Percentiles rank a stretch among this genome's conserved stretches.
Conservation (phyloP, 2,888 invertebrate genomes). For the Phortica magna region DNA sequence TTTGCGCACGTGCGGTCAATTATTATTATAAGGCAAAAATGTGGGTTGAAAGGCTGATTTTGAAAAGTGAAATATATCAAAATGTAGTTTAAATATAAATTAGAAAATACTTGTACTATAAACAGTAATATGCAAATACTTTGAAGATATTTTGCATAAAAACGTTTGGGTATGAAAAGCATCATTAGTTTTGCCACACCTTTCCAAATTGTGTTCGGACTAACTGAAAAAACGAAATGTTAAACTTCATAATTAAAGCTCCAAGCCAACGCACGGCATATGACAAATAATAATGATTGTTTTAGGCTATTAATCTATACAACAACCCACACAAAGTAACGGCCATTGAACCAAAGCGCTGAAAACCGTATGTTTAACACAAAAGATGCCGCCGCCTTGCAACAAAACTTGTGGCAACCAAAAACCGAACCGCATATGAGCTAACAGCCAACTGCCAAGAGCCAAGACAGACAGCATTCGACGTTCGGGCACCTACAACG, state of each 20-base stretch:
- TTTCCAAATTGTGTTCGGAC: no score
- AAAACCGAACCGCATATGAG: not conserved
- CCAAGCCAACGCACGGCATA: not conserved
- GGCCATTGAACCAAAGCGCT: not conserved
- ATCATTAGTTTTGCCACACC: no score
- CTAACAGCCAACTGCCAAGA: not conserved
- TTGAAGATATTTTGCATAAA: no score
- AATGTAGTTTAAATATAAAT: no score
- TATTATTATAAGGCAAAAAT: not conserved
- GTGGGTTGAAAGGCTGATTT: not conserved
- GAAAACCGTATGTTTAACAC: not conserved
- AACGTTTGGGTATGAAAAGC: no score
- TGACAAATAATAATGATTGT: conserved; percentile 12
- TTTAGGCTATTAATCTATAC: conserved; percentile 1
- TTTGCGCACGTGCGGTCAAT: conserved; percentile 16
- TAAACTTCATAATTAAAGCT: not conserved
- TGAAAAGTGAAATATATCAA: no score
- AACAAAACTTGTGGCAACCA: conserved; percentile 2
- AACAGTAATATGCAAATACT: no score
- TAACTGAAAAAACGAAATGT: not conserved
- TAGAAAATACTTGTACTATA: no score
- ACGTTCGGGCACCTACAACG: conserved; percentile 10
- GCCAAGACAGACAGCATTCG: not conserved
- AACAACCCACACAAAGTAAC: conserved; percentile 10
- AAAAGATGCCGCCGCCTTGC: conserved; percentile 17